A percentile compares a stretch with the other conserved stretches of the same genome.
Conservation (phyloP, 2,113 vertebrate species). For the Sinocyclocheilus anshuiensis region DNA sequence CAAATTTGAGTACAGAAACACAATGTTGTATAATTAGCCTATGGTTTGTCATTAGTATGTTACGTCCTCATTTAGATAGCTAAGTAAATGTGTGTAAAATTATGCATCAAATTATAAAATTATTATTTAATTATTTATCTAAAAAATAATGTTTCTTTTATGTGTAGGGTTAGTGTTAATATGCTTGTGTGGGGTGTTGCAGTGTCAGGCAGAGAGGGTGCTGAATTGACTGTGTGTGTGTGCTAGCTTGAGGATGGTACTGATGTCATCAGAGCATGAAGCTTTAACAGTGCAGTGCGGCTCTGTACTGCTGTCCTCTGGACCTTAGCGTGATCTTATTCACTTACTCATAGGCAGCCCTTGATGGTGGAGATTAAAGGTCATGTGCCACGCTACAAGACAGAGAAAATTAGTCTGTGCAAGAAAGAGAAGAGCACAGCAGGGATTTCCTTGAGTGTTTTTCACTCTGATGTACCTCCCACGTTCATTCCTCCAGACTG, state of each 20-base stretch:
- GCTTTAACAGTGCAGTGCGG: neutral
- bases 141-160: neutral
- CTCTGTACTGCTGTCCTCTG: conserved; percentile 16
- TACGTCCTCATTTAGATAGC: no score
- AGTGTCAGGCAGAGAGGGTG: neutral
- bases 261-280: conserved; percentile 23
- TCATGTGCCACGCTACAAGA: conserved; percentile 10
- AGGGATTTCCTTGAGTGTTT: conserved; percentile 40
- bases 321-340: neutral
- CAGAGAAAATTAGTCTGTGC: neutral
- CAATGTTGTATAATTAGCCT: neutral
- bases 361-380: conserved; percentile 4
- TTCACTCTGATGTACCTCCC: conserved; percentile 33
- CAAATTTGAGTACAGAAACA: neutral
- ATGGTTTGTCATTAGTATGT: neutral
- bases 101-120: neutral
- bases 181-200: neutral
- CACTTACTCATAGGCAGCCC: neutral
- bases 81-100: neutral
- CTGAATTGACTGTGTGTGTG: neutral
- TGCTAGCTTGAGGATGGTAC: conserved; percentile 6
- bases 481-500: conserved; percentile 33
- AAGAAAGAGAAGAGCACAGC: neutral
- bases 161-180: neutral
- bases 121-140: neutral